Conservation (phyloP, 2,113 vertebrate genomes). For the Nothoprocta perdicaria region DNA sequence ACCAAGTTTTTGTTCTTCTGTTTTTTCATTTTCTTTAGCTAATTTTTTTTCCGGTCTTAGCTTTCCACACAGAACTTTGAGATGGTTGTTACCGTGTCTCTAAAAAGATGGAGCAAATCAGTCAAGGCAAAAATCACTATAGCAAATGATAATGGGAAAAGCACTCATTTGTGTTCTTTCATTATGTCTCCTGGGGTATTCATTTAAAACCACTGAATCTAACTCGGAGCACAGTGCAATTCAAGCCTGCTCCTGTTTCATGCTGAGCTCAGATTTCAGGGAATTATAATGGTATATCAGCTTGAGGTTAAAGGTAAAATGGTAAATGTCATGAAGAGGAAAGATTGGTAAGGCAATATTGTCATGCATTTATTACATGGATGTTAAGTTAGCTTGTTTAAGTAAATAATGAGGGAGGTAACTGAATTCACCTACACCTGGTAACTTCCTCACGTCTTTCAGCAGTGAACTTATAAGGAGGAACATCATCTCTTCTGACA, state of each 20-base stretch:
- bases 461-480: not conserved
- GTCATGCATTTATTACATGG: not conserved
- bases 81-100: not conserved
- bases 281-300: not conserved
- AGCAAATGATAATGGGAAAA: constrained; percentile 25
- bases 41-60: not conserved
- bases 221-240: not conserved
- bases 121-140: constrained; percentile 4
- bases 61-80: not conserved
- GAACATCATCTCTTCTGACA: rapidly evolving
- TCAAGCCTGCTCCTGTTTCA: not conserved
- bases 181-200: constrained; percentile 4
- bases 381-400: not conserved
- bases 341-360: not conserved
- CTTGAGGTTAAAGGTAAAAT: not conserved
- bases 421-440: not conserved
- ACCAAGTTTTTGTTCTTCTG: not conserved
- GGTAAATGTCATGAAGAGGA: not conserved
- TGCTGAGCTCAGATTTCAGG: not conserved
- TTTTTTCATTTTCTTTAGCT: not conserved
- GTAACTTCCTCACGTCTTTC: not conserved
- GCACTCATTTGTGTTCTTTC: constrained; percentile 18
- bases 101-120: constrained; percentile 18
- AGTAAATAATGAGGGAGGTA: not conserved
- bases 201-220: constrained; percentile 32